A percentile compares a stretch with the other conserved stretches of the same genome.
These are phyloP conservation scores for Cryptotermes secundus DNA, from an alignment of 1,140 invertebrate genomes.

Conservation along the genomic window DNA sequence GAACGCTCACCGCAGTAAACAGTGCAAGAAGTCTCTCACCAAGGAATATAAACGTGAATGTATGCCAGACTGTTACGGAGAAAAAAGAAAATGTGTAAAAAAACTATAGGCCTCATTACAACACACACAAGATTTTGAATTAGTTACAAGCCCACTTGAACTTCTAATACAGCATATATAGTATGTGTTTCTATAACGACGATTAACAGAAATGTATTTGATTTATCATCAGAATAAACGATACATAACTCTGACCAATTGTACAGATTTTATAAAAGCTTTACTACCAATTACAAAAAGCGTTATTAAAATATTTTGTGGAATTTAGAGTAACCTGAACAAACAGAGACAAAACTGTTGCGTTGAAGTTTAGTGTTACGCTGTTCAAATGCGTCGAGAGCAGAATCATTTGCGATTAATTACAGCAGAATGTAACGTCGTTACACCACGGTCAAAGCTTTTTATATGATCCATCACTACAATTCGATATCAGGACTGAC, in stretches of 20 bases:
- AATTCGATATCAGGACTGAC: not conserved
- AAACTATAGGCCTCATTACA: too few species aligned
- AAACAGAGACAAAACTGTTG: not conserved
- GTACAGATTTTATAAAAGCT: not conserved
- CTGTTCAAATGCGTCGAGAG: not conserved
- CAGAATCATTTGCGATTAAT: conserved; percentile 9
- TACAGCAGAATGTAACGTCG: not conserved
- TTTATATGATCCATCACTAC: conserved; percentile 17
- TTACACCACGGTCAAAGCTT: not conserved
- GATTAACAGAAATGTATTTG: not conserved
- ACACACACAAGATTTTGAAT: too few species aligned
- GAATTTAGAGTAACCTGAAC: not conserved
- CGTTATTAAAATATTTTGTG: conserved; percentile 11
- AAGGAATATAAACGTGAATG: too few species aligned
- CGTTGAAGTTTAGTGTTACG: not conserved
- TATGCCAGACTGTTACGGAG: too few species aligned
- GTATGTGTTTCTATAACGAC: not conserved
- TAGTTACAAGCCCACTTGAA: too few species aligned
- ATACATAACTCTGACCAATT: not conserved
- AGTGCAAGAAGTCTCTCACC: too few species aligned
- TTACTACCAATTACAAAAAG: not conserved
- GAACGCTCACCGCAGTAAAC: too few species aligned
- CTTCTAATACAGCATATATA: too few species aligned
- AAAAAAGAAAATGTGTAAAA: too few species aligned
- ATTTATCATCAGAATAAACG: not conserved